Evolutionary conservation across 1,140 invertebrate species (phyloP), one percentile per base, ranked within the genome.

Genomic region (Penaeus chinensis): DNA sequence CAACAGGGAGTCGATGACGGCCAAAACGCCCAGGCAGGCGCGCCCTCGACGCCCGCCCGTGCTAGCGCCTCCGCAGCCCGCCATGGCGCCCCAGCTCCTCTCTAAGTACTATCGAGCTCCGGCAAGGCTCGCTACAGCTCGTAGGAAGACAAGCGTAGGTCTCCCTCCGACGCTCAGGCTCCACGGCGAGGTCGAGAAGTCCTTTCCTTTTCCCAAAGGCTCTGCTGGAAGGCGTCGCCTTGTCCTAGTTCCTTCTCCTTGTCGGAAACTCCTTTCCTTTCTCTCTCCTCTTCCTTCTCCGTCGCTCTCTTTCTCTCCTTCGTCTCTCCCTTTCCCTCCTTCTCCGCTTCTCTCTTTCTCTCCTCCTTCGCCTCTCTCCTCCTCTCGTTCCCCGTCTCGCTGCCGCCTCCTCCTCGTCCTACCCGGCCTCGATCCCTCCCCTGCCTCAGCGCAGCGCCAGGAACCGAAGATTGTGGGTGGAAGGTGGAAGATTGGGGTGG

Each of bases 1-100:
- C 90, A 97, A 94, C 22, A 95, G 90, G 20, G 94, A 93, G 91
- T 97, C 96, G 69, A 96, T 92, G 74, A 95, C 91, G 20, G 94
- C 94, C 27, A 96, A 93, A 84, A 92, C 92, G 76, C 69, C 91
- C 90, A 78, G 90, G 74, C 91, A 90, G 90, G 85, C 82, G 84
- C 65, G 47, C 42, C 47, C 54, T 20, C 86, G 91, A 90, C 90
- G 60, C 61, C 82, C 74, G 91, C 91, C 90, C 90, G 54, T 32
- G 88, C 88, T 63, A 85, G 61, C 60, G 60, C 71, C 60, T 42
- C 62, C 18, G 24, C 27, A 71, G 27, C 60, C 84, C 16, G 89
- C 42, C 74, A 90, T 80, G 16, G 91, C 62, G 27, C 37, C 77
- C n/a, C n/a, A 32, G 66, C 32, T 18, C 66, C 20, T 71, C 18